A percentile compares a stretch with the other conserved stretches of the same genome.
phyloP scores from a whole-genome alignment of 2,797 vertebrate genomes.

The Parauchenoglanis ngamensis region DNA sequence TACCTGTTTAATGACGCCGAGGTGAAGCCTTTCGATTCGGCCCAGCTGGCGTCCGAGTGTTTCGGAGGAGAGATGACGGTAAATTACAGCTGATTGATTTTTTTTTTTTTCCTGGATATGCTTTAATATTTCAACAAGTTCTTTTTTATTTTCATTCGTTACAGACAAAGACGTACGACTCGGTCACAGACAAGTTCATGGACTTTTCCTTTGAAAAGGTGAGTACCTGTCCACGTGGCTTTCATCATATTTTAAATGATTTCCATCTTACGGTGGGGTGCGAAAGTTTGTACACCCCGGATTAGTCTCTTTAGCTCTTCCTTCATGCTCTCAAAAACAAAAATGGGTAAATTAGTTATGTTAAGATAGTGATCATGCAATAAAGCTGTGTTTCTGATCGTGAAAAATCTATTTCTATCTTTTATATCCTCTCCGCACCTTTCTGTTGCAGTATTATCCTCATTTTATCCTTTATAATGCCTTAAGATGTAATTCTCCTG shows the following conservation, averaged over 20 bases:
- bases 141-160: constrained; percentile 46
- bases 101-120: neutral
- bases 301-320: neutral
- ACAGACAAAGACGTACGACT: constrained; percentile 98
- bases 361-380: neutral
- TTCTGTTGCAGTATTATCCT: neutral
- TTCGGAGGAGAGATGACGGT: constrained; percentile 99
- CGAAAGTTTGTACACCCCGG: neutral
- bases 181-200: constrained; percentile 99
- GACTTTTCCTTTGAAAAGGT: constrained; percentile 99
- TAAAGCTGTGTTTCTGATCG: neutral
- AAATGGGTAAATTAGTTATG: neutral
- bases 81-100: constrained; percentile 10
- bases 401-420: neutral
- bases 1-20: constrained; percentile 98
- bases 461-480: neutral
- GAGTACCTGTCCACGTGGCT: constrained; percentile 38
- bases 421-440: neutral
- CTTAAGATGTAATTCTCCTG: too few relatives aligned
- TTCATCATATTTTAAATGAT: neutral
- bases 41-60: constrained; percentile 95
- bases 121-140: neutral
- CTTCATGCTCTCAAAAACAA: neutral
- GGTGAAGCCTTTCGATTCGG: constrained; percentile 97
- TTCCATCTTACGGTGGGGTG: neutral